These are phyloP conservation scores for Cryptoblepharus egeriae DNA, from an alignment of 2,797 vertebrate species.

Conservation along the genomic window DNA sequence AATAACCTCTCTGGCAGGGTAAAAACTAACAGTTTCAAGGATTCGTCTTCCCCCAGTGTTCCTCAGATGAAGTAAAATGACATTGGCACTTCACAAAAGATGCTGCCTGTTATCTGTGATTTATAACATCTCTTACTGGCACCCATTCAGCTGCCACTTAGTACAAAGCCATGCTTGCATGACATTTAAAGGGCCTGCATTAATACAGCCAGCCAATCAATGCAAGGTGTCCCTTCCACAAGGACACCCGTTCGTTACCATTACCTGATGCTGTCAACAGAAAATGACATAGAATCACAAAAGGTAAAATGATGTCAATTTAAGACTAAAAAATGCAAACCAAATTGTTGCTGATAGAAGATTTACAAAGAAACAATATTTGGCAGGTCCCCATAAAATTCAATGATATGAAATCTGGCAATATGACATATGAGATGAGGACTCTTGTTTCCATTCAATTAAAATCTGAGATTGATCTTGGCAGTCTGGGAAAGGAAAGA, in stretches of 20 bases:
- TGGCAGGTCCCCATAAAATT: slow-evolving; percentile 75
- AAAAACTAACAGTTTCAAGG: slow-evolving; percentile 65
- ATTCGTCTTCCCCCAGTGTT: slow-evolving; percentile 51
- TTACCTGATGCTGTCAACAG: slow-evolving; percentile 79
- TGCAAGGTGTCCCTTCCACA: slow-evolving; percentile 76
- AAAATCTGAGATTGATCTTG: slow-evolving; percentile 71
- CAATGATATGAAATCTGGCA: slow-evolving; percentile 67
- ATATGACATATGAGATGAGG: slow-evolving; percentile 69
- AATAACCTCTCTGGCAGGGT: slow-evolving; percentile 62
- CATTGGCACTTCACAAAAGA: slow-evolving; percentile 77
- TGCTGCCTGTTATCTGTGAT: slow-evolving; percentile 78
- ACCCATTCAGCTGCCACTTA: slow-evolving; percentile 78
- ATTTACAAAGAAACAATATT: slow-evolving; percentile 74
- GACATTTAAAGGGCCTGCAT: slow-evolving; percentile 78
- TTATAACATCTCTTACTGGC: slow-evolving; percentile 77
- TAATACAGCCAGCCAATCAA: slow-evolving; percentile 83
- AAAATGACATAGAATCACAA: slow-evolving; percentile 80
- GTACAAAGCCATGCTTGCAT: slow-evolving; percentile 74
- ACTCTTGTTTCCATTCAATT: slow-evolving; percentile 73
- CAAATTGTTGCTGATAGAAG: slow-evolving; percentile 66
- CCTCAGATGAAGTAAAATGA: slow-evolving; percentile 75
- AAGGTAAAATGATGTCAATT: slow-evolving; percentile 81
- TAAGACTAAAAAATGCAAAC: slow-evolving; percentile 79
- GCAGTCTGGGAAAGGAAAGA: slow-evolving; percentile 53
- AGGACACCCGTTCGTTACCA: slow-evolving; percentile 76